phyloP scores from a whole-genome alignment of 2,888 invertebrate species.

The Ennomos fuscantarius region DNA sequence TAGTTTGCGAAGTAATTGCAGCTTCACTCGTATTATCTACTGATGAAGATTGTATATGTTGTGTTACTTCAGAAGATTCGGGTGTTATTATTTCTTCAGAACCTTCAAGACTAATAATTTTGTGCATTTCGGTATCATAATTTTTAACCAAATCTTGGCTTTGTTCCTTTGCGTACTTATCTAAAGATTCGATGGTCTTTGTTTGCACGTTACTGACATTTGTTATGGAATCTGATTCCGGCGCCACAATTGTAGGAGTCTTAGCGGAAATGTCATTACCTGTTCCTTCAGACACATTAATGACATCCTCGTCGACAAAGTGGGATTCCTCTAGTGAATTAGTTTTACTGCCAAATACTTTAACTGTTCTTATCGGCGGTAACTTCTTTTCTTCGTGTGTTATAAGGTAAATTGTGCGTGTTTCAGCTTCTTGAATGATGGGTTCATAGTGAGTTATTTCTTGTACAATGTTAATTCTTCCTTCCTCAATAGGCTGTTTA shows the following conservation, averaged over 20 bases:
- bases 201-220: constrained; percentile 4
- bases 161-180: background rate
- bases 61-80: background rate
- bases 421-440: constrained; percentile 62
- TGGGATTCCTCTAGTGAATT: constrained; percentile 74
- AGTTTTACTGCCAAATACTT: constrained; percentile 86
- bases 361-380: constrained; percentile 85
- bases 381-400: constrained; percentile 90
- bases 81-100: background rate
- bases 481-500: constrained; percentile 57
- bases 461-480: constrained; percentile 61
- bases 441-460: constrained; percentile 65
- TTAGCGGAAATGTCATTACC: constrained; percentile 56
- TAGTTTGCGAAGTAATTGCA: constrained; percentile 11
- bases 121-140: constrained; percentile 5
- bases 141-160: background rate
- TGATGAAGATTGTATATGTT: background rate
- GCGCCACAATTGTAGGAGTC: constrained; percentile 53
- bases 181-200: background rate
- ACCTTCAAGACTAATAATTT: background rate
- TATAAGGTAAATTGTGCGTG: constrained; percentile 86
- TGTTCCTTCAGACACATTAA: constrained; percentile 41
- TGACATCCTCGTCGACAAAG: constrained; percentile 40
- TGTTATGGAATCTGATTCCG: constrained; percentile 14
- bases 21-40: constrained; percentile 10